Base-by-base conservation (phyloP, 2,797 vertebrate species). In the Antennarius maculatus region DNA sequence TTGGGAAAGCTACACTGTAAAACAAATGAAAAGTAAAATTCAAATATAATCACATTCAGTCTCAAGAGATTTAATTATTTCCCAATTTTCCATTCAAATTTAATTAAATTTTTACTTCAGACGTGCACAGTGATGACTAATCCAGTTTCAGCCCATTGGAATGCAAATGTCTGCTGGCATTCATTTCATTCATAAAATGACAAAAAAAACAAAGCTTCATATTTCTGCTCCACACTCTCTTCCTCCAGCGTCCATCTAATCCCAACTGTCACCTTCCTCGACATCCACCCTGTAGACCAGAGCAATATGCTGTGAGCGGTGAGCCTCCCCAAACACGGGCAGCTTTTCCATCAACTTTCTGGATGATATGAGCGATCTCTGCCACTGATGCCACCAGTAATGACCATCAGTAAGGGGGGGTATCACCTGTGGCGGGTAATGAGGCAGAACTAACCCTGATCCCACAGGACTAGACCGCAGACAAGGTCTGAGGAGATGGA, bases 351-450 rank as follows among this genome's bases (percentile, higher is more conserved):
- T 74, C 80, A 70, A 80, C 73, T 62, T 68, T 55, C 62, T 55
- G 6, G 39, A 54, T 42, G 62, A 68, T 68, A 79, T 42, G 31
- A 51, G 73, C 85, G 81, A 73, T 74, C 39, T 69, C 69, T 75
- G 77, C 74, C 79, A 64, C 71, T n/a, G 61, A 73, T 80, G 86
- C 80, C 85, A 88, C 75, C 66, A 80, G 78, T 82, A 86, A 89
- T 89, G 82, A 80, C 80, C 65, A 69, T 86, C 81, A 86, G 79
- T 71, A 76, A 77, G 61, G 57, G 60, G 23, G 74, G 76, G 70
- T 62, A 76, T 91, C 89, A 88, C 89, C 87, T 86, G 81, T 43
- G 28, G 72, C 75, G 76, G 76, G 85, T 91, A 92, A 91, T 83
- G 85, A 91, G 84, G 77, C 86, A 77, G 82, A 89, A 89, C 82